These are phyloP conservation scores for Girardinus metallicus DNA, from an alignment of 2,797 vertebrate genomes.

Conservation along the genomic window DNA sequence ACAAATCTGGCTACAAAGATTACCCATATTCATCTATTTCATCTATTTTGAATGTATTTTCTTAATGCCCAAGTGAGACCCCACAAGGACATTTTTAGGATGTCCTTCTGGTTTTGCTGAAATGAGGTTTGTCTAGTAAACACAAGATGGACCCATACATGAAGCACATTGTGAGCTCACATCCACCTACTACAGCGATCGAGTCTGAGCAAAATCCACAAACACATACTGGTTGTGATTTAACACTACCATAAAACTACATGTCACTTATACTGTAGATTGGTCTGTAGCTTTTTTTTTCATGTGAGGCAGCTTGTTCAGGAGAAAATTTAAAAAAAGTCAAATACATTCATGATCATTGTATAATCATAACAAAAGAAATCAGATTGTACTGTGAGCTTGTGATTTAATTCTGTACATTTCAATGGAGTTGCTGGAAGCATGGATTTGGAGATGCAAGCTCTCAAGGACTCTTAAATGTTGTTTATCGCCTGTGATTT, in stretches of 20 bases:
- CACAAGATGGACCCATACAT: not conserved
- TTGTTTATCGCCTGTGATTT: conserved; percentile 21
- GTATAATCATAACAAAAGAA: conserved; percentile 2
- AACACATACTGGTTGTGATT: not conserved
- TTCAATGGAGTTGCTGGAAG: not conserved
- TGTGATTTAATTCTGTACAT: conserved; percentile 15
- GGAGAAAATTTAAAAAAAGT: not conserved
- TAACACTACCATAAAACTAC: conserved; percentile 44
- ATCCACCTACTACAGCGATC: not conserved
- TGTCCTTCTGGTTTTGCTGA: not conserved
- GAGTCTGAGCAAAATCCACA: not conserved
- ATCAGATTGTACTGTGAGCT: not conserved
- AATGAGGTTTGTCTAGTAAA: not conserved
- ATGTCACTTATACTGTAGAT: conserved; percentile 57
- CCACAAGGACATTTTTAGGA: not conserved
- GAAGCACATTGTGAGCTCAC: not conserved
- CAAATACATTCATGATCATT: conserved; percentile 2
- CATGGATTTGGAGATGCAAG: conserved; percentile 1
- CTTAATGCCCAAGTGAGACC: not conserved
- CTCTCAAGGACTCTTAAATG: conserved; percentile 4
- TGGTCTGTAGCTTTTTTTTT: conserved; percentile 45
- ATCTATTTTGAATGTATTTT: not conserved
- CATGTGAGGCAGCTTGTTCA: conserved; percentile 36
- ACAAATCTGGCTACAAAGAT: not conserved
- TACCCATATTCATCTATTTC: not conserved